Evolutionary conservation across 2,888 invertebrate genomes (phyloP), one percentile per base, ranked within the genome.

Genomic region (Linnaemya vulpina): DNA sequence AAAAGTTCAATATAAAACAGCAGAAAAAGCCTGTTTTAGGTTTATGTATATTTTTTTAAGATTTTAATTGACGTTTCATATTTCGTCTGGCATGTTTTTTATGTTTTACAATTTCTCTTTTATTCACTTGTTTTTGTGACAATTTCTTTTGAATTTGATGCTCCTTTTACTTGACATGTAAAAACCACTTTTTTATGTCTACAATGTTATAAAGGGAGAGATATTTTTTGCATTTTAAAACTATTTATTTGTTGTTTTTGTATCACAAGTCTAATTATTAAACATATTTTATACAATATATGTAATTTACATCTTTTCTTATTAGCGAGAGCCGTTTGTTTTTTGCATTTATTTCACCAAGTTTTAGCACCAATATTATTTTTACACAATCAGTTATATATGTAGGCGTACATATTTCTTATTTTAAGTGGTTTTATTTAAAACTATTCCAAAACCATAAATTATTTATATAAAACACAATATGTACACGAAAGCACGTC

Each of bases 371-470:
- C 20, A 30, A 7, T 35, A 40, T 51, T 53, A 65, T 65, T 75
- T 79, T 65, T 63, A 75, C 74, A 70, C 60, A 83, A 68, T 79
- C 74, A 75, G 79, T 83, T 83, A 83, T 83, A 79, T 43, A 75
- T 51, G 79, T 79, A 79, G 74, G 79, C 74, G 74, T 68, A 67
- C 53, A 68, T 70, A 62, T 55, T 67, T 58, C 30, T 43, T 65
- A 13, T 70, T 51, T 58, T 70, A 22, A 43, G 25, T 62, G 53
- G 15, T 67, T 74, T 68, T 81, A 30, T 60, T 73, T 43, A 55
- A 75, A 75, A 68, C 11, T 51, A 49, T 25, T 62, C 22, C 2
- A 51, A 15, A 55, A 35, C 38, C 3, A 11, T 20, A 60, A 55
- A 46, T 11, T 67, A 43, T 70, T 0, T 46, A 30, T 30, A 3